Evolutionary conservation across 2,113 vertebrate species (phyloP).

Genomic region (Galemys pyrenaicus): DNA sequence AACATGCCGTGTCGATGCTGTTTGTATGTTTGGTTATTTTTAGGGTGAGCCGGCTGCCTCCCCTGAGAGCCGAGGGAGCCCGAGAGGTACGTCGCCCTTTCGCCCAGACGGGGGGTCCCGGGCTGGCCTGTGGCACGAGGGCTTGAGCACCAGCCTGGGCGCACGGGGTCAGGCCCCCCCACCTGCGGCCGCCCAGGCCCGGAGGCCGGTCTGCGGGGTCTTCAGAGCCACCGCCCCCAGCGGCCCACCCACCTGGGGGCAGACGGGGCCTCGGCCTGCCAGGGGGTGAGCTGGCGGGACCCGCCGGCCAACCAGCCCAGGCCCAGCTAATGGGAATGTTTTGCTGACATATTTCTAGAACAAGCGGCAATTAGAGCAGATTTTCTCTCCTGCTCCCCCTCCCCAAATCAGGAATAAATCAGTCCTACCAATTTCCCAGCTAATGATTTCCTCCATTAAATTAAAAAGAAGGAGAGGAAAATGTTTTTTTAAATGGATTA

Average conservation of each 20-base stretch:
- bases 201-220: background rate
- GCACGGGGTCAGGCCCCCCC: too few relatives aligned
- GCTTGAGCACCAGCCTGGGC: too few relatives aligned
- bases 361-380: conserved; percentile 60
- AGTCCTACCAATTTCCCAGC: conserved; percentile 75
- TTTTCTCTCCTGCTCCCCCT: conserved; percentile 56
- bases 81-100: conserved; percentile 68
- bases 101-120: conserved; percentile 72
- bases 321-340: background rate
- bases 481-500: conserved; percentile 79
- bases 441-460: conserved; percentile 84
- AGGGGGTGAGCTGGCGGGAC: too few relatives aligned
- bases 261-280: too few relatives aligned
- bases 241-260: background rate
- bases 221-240: background rate
- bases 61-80: conserved; percentile 70
- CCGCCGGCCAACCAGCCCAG: background rate
- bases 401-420: conserved; percentile 76
- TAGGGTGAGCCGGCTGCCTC: conserved; percentile 77
- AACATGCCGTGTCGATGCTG: conserved; percentile 63
- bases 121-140: conserved; percentile 51
- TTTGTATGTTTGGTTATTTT: conserved; percentile 78
- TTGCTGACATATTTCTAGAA: conserved; percentile 63
- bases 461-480: conserved; percentile 76
- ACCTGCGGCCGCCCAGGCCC: too few relatives aligned